phyloP scores from a whole-genome alignment of 2,797 vertebrate genomes.

The Antrozous pallidus region DNA sequence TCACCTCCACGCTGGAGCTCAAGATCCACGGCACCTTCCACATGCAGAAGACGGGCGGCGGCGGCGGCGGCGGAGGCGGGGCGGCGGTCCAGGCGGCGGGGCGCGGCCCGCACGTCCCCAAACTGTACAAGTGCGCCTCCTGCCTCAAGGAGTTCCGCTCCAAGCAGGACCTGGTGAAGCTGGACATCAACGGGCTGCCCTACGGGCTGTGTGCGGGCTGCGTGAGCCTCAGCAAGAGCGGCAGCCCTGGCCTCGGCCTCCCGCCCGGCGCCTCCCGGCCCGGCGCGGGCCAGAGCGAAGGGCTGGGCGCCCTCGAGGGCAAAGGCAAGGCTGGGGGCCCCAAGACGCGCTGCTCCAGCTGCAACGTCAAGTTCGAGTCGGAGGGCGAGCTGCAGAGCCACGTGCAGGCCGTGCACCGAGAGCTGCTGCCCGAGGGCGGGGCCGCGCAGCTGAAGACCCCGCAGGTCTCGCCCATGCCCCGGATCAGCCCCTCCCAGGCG shows the following conservation, averaged over 20 bases:
- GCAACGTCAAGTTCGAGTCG: constrained; percentile 99
- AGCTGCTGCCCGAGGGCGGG: constrained; percentile 90
- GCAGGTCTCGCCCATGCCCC: constrained; percentile 97
- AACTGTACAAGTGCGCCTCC: constrained; percentile 95
- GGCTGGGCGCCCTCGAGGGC: constrained; percentile 89
- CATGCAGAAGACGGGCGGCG: constrained; percentile 94
- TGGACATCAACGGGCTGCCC: constrained; percentile 97
- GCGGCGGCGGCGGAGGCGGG: constrained; percentile 81
- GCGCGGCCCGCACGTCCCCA: constrained; percentile 87
- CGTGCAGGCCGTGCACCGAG: constrained; percentile 93
- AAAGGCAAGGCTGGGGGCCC: constrained; percentile 91
- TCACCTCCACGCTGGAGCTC: constrained; percentile 98
- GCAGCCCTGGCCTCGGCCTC: constrained; percentile 86
- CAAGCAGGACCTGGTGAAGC: constrained; percentile 96
- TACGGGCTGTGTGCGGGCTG: constrained; percentile 96
- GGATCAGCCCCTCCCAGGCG: constrained; percentile 96
- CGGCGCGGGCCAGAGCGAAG: constrained; percentile 90
- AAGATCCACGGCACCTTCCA: constrained; percentile 99
- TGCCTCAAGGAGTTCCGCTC: constrained; percentile 98
- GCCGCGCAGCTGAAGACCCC: constrained; percentile 93
- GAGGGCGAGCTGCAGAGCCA: constrained; percentile 97
- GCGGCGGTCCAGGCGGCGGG: constrained; percentile 83
- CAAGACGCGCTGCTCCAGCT: constrained; percentile 97
- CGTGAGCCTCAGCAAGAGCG: constrained; percentile 91
- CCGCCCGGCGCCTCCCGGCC: constrained; percentile 83